Evolutionary conservation across 1,140 invertebrate genomes (phyloP).

Genomic region (Amphibalanus amphitrite): DNA sequence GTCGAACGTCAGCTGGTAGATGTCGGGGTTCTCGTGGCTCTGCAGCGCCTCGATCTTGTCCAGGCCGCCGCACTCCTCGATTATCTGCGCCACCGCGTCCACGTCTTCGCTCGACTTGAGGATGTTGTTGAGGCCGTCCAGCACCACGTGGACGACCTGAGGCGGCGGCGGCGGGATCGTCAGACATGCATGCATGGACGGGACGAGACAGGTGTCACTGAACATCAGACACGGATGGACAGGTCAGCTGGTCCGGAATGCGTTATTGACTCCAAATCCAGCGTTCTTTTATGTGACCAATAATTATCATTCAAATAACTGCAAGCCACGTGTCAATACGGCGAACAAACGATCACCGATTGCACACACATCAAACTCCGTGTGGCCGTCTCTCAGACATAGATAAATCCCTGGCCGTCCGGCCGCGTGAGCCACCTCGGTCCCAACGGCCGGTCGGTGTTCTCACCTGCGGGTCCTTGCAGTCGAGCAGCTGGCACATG

Average conservation of each 20-base stretch:
- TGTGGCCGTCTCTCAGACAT: no score
- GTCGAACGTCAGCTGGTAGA: conserved; percentile 62
- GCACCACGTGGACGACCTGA: conserved; percentile 59
- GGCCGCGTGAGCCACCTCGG: no score
- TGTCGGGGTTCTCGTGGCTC: conserved; percentile 51
- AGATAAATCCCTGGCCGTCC: no score
- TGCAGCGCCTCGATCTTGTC: conserved; percentile 58
- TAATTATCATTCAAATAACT: no score
- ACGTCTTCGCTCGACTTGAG: conserved; percentile 32
- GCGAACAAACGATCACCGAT: not conserved
- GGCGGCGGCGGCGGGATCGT: not conserved
- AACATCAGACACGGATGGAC: not conserved
- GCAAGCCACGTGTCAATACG: no score
- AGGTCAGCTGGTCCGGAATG: not conserved
- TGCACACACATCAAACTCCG: no score
- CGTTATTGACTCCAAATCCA: not conserved
- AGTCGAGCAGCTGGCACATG: conserved; percentile 71
- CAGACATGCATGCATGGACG: not conserved
- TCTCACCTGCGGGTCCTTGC: conserved; percentile 60
- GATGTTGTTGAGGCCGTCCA: conserved; percentile 84
- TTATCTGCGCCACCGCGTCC: conserved; percentile 33
- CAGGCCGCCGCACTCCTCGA: conserved; percentile 46
- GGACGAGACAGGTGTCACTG: not conserved
- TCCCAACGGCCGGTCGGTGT: no score
- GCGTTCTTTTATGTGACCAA: no score